Conservation (phyloP, 2,113 vertebrate genomes). For the Embiotoca jacksoni region DNA sequence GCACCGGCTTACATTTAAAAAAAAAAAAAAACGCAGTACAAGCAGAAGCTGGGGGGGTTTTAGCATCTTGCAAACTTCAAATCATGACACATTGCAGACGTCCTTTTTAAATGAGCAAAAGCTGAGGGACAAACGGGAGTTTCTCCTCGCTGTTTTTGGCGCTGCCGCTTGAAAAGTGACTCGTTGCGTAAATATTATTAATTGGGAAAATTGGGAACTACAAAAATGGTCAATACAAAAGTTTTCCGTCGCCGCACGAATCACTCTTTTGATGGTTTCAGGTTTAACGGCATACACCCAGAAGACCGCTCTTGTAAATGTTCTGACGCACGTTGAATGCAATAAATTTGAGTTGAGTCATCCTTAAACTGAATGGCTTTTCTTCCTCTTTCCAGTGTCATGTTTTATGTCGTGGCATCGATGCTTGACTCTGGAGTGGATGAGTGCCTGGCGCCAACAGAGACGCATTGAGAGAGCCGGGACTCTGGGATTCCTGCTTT, state of each 20-base stretch:
- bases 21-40: background rate
- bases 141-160: too few species aligned
- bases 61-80: constrained; percentile 69
- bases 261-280: too few species aligned
- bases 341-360: constrained; percentile 26
- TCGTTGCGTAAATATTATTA: too few species aligned
- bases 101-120: constrained; percentile 22
- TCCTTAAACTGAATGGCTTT: constrained; percentile 9
- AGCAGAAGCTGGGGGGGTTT: background rate
- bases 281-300: too few species aligned
- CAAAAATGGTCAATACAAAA: too few species aligned
- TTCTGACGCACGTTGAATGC: background rate
- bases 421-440: constrained; percentile 37
- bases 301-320: too few species aligned
- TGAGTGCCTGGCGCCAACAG: constrained; percentile 85
- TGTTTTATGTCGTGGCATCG: constrained; percentile 59
- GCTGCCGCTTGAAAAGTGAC: too few species aligned
- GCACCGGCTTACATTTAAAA: constrained; percentile 13
- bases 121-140: background rate
- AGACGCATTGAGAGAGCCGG: constrained; percentile 88
- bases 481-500: constrained; percentile 90
- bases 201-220: too few species aligned
- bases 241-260: too few species aligned
- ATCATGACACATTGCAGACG: constrained; percentile 63
- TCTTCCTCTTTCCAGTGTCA: constrained; percentile 43